Evolutionary conservation across 2,113 vertebrate genomes (phyloP), one percentile per base, ranked within the genome.

Genomic region (Willisornis vidua): DNA sequence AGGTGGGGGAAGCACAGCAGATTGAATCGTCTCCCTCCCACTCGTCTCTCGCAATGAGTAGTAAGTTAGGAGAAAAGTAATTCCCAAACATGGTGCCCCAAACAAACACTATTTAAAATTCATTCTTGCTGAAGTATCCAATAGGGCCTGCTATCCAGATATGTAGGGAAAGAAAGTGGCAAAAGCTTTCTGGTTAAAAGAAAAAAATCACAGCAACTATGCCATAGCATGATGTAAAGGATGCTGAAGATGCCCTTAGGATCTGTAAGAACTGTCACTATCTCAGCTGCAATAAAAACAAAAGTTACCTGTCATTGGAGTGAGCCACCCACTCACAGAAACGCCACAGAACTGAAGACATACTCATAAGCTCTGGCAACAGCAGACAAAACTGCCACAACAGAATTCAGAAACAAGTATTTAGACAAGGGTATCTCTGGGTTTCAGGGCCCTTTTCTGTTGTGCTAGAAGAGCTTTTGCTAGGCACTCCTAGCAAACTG

Each of bases 311-410:
- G 80, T 81, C 93, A 92, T 9, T 58, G 51, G 52, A 84, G 68
- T 51, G 71, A 92, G 74, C 73, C 65, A 91, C 84, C 93, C 73
- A 90, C 89, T 87, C 83, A 72, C 35, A 89, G 65, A 92, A 90
- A 90, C 35, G 35, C 65, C 84, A 86, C 20, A 6, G 43, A 92
- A 81, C 43, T 84, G 52, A 75, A 92, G 86, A 87, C 29, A 45
- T 11, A 85, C 14, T 94, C 79, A 80, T 78, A 65, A 78, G 68
- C 65, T 81, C 73, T 57, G 57, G 83, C 91, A 96, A 79, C 26
- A 94, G 57, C 80, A 89, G 73, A 73, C 6, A 3, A 84, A 95
- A 89, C 29, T 72, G 46, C 65, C 68, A 89, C 28, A 55, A 35
- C 35, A 48, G n/a, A 93, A 89, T 23, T 77, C 71, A 62, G 81